Evolutionary conservation across 2,113 vertebrate genomes (phyloP), one percentile per base, ranked within the genome.

Genomic region (Macrotus californicus): DNA sequence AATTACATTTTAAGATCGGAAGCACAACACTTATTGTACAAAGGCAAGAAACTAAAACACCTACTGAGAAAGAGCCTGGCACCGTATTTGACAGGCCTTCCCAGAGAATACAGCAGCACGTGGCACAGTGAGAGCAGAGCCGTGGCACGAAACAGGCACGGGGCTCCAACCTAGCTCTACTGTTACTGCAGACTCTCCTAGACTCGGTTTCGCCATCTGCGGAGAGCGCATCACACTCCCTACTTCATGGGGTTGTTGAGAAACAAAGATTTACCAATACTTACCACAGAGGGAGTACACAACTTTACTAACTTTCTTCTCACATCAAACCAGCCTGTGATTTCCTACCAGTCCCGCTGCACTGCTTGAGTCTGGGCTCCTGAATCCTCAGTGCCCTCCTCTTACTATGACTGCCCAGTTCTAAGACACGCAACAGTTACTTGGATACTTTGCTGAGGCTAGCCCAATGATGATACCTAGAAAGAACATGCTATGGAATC

Each of bases 1-100:
- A 84, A 61, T 41, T 64, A 59, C 36, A 64, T 83, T 88, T 96
- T 56, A 88, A 81, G 75, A 93, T 87, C 8, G n/a, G 39, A 93
- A 79, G 77, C 39, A 75, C 34, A 84, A 39, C 66, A 31, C 24
- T 93, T 82, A 59, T 92, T 82, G 48, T 39, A 95, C 9, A 41
- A 93, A 90, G 83, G 39, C n/a, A 95, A 96, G 48, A 43, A 76
- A 81, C 18, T 61, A 10, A 46, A 69, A 94, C 64, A 39, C 26
- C n/a, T 69, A 56, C 10, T 64, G 43, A 94, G 36, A 39, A 31
- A 36, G 87, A 90, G 39, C 19, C 7, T 80, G 36, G 86, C 1
- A 56, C 36, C 83, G 3, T 39, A 75, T 72, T 16, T 59, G 59
- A 92, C 39, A 92, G 11, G 52, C 76, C 61, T 93, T 66, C 82